These are phyloP conservation scores for Hirudinaria manillensis DNA, from an alignment of 2,888 invertebrate genomes.

Conservation along the genomic window DNA sequence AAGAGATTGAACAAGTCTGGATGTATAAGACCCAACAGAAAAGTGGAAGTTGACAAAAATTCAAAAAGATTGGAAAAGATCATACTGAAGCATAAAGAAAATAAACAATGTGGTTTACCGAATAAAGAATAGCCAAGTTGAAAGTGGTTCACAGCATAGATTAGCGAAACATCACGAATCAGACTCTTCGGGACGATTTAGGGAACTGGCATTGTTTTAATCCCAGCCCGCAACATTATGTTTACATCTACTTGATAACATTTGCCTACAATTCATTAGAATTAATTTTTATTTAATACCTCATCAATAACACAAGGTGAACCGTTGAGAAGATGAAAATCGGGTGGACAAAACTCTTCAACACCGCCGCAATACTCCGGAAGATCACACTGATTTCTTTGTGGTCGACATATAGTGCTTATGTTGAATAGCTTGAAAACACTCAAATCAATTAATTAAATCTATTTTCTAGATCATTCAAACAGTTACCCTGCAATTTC, in stretches of 20 bases:
- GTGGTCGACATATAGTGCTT: neutral
- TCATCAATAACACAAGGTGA: neutral
- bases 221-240: neutral
- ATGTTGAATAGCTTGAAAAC: neutral
- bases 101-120: too few species aligned
- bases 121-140: too few species aligned
- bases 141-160: too few species aligned
- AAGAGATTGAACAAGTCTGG: too few species aligned
- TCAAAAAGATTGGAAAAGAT: too few species aligned
- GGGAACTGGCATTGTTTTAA: too few species aligned
- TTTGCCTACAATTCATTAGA: neutral
- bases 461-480: too few species aligned
- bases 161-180: too few species aligned
- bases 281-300: neutral
- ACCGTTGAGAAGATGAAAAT: slow-evolving; percentile 84
- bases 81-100: too few species aligned
- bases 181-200: too few species aligned
- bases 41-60: too few species aligned
- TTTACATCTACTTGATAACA: neutral
- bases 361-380: slow-evolving; percentile 84
- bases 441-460: neutral
- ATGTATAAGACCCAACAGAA: too few species aligned
- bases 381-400: slow-evolving; percentile 4
- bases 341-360: slow-evolving; percentile 83
- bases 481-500: neutral